phyloP scores from a whole-genome alignment of 2,113 vertebrate species.

The Misgurnus mizolepis region DNA sequence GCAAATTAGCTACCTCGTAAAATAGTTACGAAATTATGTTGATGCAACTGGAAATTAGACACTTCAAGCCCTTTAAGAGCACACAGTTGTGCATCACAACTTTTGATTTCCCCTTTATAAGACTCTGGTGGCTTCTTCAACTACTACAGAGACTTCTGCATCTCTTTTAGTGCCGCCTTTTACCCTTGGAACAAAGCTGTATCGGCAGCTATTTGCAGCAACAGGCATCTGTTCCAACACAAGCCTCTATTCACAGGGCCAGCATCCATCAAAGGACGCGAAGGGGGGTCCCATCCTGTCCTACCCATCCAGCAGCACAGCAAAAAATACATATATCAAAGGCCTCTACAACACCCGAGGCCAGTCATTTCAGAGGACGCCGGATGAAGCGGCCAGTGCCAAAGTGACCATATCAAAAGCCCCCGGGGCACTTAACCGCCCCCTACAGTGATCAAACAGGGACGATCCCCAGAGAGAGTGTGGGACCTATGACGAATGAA shows the following conservation, averaged over 20 bases:
- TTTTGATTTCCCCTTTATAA: neutral
- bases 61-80: too few species aligned
- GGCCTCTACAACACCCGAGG: constrained; percentile 34
- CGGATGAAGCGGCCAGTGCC: constrained; percentile 61
- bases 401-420: constrained; percentile 67
- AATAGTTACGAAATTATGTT: too few species aligned
- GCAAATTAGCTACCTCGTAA: too few species aligned
- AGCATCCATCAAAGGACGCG: constrained; percentile 53
- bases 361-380: constrained; percentile 42
- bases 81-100: too few species aligned
- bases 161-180: constrained; percentile 11
- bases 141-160: constrained; percentile 14
- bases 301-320: constrained; percentile 46
- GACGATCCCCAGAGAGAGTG: constrained; percentile 55
- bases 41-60: too few species aligned
- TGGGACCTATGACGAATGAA: constrained; percentile 34
- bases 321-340: constrained; percentile 45
- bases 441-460: constrained; percentile 73
- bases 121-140: neutral
- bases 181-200: constrained; percentile 12
- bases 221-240: constrained; percentile 41
- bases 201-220: constrained; percentile 34
- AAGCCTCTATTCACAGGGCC: constrained; percentile 40
- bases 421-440: constrained; percentile 62
- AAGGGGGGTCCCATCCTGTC: constrained; percentile 46